Conservation (phyloP, 2,888 invertebrate species). For the Xylota segnis region DNA sequence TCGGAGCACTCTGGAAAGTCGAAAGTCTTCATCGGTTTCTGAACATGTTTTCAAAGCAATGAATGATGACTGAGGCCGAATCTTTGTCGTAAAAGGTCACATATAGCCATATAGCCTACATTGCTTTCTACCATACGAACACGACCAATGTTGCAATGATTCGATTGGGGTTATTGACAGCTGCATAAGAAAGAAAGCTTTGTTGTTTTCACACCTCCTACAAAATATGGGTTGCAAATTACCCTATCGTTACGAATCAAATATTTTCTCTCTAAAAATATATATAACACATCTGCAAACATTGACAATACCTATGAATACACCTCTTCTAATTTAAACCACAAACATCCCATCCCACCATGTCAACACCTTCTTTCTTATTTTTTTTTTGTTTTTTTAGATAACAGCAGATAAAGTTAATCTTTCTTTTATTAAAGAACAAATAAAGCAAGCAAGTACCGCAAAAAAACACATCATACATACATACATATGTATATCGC, state of each 20-base stretch:
- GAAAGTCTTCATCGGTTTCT: too few relatives aligned
- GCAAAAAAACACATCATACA: conserved; percentile 4
- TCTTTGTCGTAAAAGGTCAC: too few relatives aligned
- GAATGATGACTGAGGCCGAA: too few relatives aligned
- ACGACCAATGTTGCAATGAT: neutral
- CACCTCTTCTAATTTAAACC: neutral
- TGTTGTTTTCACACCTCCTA: neutral
- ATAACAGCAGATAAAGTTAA: neutral
- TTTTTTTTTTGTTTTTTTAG: too few relatives aligned
- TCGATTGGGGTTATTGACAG: neutral
- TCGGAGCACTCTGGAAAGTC: too few relatives aligned
- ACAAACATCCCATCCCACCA: neutral
- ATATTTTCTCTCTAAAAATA: neutral
- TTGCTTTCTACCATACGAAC: too few relatives aligned
- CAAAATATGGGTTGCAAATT: neutral
- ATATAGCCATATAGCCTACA: too few relatives aligned
- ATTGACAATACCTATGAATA: neutral
- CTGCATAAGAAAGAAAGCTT: conserved; percentile 5
- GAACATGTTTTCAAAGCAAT: too few relatives aligned
- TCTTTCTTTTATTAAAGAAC: neutral
- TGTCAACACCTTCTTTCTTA: neutral
- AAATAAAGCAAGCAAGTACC: neutral
- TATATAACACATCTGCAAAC: neutral
- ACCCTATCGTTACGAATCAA: neutral
- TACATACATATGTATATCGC: neutral